Conservation (phyloP, 1,140 invertebrate genomes). For the Venustaconcha ellipsiformis region DNA sequence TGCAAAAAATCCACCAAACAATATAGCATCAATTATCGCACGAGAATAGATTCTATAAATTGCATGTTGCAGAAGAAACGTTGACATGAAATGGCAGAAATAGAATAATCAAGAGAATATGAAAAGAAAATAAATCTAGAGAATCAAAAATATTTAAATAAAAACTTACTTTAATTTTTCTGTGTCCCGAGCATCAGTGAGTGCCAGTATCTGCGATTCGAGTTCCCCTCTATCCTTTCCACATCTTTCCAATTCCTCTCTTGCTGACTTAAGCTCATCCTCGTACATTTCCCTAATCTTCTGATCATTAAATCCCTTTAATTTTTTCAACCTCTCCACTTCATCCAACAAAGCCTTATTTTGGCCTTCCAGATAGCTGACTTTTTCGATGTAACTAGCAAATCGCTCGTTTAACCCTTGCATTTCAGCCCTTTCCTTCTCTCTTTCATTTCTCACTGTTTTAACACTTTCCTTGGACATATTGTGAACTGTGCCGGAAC, state of each 20-base stretch:
- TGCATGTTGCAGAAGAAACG: too few relatives aligned
- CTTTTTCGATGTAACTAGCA: slow-evolving; percentile 18
- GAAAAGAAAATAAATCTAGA: too few relatives aligned
- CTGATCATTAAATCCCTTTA: slow-evolving; percentile 8
- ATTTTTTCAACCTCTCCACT: slow-evolving; percentile 11
- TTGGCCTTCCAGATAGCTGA: slow-evolving; percentile 12
- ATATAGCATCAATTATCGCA: too few relatives aligned
- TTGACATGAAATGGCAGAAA: too few relatives aligned
- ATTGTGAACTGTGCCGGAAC: too few relatives aligned
- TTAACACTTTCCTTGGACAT: slow-evolving; percentile 11
- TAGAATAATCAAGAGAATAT: too few relatives aligned
- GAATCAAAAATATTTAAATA: too few relatives aligned
- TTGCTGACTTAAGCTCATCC: slow-evolving; percentile 18
- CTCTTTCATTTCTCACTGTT: slow-evolving; percentile 4
- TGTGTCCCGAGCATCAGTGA: not conserved
- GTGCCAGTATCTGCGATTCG: slow-evolving; percentile 1
- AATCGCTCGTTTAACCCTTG: slow-evolving; percentile 12
- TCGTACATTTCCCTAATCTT: slow-evolving; percentile 18
- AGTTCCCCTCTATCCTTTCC: slow-evolving; percentile 2
- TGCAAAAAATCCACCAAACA: too few relatives aligned
- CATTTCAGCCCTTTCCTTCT: slow-evolving; percentile 23
- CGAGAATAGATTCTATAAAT: too few relatives aligned
- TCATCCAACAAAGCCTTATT: slow-evolving; percentile 12
- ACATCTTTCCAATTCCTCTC: not conserved
- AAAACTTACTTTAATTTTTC: too few relatives aligned